phyloP scores from a whole-genome alignment of 2,113 vertebrate genomes.

The Emydocephalus ijimae region DNA sequence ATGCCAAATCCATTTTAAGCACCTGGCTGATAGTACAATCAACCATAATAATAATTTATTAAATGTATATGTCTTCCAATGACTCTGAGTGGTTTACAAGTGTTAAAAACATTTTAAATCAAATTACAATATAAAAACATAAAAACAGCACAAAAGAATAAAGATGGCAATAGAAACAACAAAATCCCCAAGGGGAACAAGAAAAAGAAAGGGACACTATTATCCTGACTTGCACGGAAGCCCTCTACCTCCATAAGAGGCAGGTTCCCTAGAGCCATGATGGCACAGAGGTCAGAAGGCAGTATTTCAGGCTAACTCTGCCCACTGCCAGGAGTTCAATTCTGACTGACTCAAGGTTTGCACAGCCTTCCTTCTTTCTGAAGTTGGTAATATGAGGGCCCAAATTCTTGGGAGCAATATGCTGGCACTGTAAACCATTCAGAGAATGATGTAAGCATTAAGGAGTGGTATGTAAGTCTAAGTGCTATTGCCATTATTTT shows the following conservation, averaged over 20 bases:
- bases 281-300: not conserved
- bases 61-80: not conserved
- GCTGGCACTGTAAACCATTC: not conserved
- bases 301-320: not conserved
- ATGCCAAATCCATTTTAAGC: not conserved
- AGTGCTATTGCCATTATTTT: not conserved
- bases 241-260: not conserved
- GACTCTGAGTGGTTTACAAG: not conserved
- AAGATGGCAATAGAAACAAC: not conserved
- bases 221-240: not conserved
- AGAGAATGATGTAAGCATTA: not conserved
- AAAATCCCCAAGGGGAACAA: not conserved
- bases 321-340: not conserved
- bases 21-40: not conserved
- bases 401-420: not conserved
- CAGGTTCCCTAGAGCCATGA: not conserved
- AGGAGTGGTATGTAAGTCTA: not conserved
- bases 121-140: not conserved
- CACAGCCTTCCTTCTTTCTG: not conserved
- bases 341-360: not conserved
- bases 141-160: not conserved
- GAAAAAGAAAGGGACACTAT: not conserved
- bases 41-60: not conserved
- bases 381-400: not conserved
- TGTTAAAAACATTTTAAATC: not conserved